A percentile compares a stretch with the other conserved stretches of the same genome.
These are phyloP conservation scores for Myotis findleyi DNA, from an alignment of 2,797 vertebrate species.

Conservation along the genomic window DNA sequence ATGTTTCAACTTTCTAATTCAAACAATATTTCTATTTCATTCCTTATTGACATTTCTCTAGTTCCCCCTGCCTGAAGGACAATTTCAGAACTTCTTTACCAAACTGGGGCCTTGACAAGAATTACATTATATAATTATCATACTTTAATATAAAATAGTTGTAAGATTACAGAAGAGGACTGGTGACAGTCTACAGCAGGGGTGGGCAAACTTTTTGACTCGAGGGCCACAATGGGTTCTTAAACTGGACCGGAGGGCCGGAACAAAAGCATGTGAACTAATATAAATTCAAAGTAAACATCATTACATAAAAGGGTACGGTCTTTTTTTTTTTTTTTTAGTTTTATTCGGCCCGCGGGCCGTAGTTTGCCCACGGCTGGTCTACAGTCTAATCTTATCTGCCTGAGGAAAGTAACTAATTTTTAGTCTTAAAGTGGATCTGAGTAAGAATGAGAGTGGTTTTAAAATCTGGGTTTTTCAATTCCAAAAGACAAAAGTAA, in stretches of 20 bases:
- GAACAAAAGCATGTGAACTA: too few relatives aligned
- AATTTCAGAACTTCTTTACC: constrained; percentile 17
- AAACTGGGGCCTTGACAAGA: not conserved
- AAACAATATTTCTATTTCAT: constrained; percentile 32
- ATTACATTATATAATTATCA: constrained; percentile 22
- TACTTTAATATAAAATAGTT: not conserved
- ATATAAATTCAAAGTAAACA: too few relatives aligned
- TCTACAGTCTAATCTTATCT: not conserved
- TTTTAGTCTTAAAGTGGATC: constrained; percentile 36
- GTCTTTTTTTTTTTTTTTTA: too few relatives aligned
- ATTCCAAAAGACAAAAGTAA: constrained; percentile 36
- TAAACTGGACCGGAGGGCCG: too few relatives aligned
- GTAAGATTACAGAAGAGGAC: not conserved
- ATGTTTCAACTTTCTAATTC: constrained; percentile 36
- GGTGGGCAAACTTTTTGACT: too few relatives aligned
- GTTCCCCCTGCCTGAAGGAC: not conserved
- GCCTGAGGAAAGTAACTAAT: not conserved
- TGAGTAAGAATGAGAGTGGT: constrained; percentile 6
- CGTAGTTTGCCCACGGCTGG: too few relatives aligned
- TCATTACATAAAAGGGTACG: too few relatives aligned
- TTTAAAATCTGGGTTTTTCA: constrained; percentile 32
- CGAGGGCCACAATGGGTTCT: too few relatives aligned
- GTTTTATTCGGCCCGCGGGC: too few relatives aligned
- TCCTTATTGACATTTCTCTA: not conserved
- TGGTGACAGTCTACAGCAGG: not conserved